Percentiles rank a stretch among this genome's conserved stretches.
These are phyloP conservation scores for Onchidella celtica DNA, from an alignment of 2,888 invertebrate species.

Conservation along the genomic window DNA sequence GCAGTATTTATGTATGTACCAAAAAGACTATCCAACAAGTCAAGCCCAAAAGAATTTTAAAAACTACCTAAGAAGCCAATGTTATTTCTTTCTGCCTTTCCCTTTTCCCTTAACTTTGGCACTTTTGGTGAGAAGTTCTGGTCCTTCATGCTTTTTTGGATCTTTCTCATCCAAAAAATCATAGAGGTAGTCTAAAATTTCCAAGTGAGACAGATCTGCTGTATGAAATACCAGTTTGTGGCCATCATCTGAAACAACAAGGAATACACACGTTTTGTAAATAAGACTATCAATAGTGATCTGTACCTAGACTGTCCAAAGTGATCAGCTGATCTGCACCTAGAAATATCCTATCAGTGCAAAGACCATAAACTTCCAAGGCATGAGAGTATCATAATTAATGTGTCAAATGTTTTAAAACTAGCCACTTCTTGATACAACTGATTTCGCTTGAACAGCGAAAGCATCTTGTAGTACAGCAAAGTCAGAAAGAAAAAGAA, in stretches of 20 bases:
- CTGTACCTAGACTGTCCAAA: too few species aligned
- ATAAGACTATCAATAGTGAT: too few species aligned
- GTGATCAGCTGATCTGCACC: too few species aligned
- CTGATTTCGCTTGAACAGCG: too few species aligned
- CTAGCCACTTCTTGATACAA: too few species aligned
- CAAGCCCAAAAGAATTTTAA: background rate
- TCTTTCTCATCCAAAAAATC: conserved; percentile 61
- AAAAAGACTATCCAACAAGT: background rate
- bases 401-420: too few species aligned
- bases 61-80: background rate
- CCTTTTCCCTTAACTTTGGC: conserved; percentile 37
- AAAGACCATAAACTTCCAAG: too few species aligned
- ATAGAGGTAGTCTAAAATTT: conserved; percentile 60
- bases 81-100: conserved; percentile 29
- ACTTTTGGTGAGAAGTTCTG: conserved; percentile 50
- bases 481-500: too few species aligned
- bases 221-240: conserved; percentile 64
- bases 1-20: background rate
- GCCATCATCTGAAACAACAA: conserved; percentile 60
- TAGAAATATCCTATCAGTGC: too few species aligned
- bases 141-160: conserved; percentile 53
- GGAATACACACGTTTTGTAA: too few species aligned
- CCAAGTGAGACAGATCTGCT: conserved; percentile 57
- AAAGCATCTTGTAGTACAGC: too few species aligned
- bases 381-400: too few species aligned